Percentiles rank a stretch among this genome's conserved stretches.
These are phyloP conservation scores for Stichopus chloronotus DNA, from an alignment of 35 echinoderm and acorn worm species.

Conservation along the genomic window DNA sequence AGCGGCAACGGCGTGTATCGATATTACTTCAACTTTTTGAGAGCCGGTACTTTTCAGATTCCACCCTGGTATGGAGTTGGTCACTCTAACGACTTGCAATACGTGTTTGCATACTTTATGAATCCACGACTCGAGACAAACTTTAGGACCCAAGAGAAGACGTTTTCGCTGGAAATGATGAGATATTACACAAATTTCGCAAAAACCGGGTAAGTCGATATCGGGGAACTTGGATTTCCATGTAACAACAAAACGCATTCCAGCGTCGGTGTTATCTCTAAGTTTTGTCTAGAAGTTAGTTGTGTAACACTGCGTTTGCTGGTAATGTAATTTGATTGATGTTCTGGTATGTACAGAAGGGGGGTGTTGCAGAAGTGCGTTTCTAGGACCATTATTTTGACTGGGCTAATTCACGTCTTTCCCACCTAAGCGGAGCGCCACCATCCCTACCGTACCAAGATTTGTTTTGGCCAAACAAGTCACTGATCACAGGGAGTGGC, in stretches of 20 bases:
- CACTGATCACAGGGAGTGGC: too few relatives aligned
- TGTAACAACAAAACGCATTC: background rate
- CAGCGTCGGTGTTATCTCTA: background rate
- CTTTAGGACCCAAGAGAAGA: constrained; percentile 43
- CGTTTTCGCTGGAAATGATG: constrained; percentile 63
- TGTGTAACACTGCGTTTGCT: background rate
- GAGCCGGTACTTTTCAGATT: background rate
- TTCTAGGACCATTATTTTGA: too few relatives aligned
- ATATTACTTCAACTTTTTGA: constrained; percentile 61
- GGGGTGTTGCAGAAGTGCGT: too few relatives aligned
- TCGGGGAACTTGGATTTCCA: background rate
- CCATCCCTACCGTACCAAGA: too few relatives aligned
- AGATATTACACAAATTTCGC: constrained; percentile 85
- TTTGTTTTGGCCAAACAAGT: too few relatives aligned
- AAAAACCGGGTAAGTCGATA: constrained; percentile 76
- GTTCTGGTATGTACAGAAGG: background rate
- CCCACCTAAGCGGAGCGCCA: too few relatives aligned
- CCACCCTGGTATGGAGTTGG: constrained; percentile 52
- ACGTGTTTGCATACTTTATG: constrained; percentile 31
- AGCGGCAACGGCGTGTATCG: constrained; percentile 50
- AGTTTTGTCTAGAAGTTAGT: background rate
- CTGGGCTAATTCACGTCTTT: too few relatives aligned
- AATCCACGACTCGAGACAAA: background rate
- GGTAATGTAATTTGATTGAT: background rate
- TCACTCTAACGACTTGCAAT: constrained; percentile 72